A percentile compares a stretch with the other conserved stretches of the same genome.
Conservation (phyloP, 2,888 invertebrate species). For the Homarus gammarus region DNA sequence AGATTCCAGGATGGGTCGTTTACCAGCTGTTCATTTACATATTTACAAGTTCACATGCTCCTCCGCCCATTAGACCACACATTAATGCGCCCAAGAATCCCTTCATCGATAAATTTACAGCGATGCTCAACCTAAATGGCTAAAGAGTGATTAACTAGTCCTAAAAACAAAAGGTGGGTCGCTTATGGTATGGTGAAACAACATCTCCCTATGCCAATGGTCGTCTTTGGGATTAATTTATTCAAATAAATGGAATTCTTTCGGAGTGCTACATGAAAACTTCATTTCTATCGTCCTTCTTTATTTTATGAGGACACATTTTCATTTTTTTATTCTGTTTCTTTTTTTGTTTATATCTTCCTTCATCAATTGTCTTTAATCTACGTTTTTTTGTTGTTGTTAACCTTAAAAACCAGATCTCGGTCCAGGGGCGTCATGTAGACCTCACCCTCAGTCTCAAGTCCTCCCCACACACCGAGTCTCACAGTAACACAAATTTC, state of each 20-base stretch:
- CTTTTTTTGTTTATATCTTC: no score
- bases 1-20: neutral
- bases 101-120: conserved; percentile 15
- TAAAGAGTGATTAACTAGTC: neutral
- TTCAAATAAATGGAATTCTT: neutral
- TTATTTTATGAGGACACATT: no score
- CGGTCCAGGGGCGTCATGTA: no score
- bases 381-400: no score
- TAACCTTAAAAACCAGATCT: no score
- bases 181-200: neutral
- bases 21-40: conserved; percentile 7
- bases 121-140: neutral
- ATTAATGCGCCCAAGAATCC: conserved; percentile 18
- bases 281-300: no score
- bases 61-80: conserved; percentile 26
- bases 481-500: no score
- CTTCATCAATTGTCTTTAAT: no score
- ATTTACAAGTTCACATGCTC: conserved; percentile 15
- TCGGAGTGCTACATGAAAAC: neutral
- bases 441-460: no score
- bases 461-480: no score
- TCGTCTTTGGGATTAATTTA: neutral
- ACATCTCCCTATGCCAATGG: neutral
- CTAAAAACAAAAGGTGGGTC: neutral
- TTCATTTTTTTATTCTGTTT: no score